Evolutionary conservation across 2,797 vertebrate species (phyloP).

Genomic region (Acipenser transmontanus): DNA sequence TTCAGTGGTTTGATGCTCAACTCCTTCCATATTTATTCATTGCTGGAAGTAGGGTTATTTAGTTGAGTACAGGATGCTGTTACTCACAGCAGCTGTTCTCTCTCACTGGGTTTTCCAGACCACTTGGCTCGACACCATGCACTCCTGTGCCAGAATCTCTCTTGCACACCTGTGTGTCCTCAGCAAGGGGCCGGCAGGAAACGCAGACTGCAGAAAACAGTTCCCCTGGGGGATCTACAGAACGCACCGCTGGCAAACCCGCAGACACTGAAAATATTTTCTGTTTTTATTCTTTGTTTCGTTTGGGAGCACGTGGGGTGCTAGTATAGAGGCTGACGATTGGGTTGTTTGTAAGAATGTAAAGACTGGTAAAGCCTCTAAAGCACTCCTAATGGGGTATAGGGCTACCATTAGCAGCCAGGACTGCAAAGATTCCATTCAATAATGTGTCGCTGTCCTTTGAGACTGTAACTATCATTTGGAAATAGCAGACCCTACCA

Average conservation of each 20-base stretch:
- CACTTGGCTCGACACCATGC: slow-evolving; percentile 13
- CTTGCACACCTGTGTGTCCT: neutral
- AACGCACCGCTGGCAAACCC: neutral
- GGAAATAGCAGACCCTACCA: no score
- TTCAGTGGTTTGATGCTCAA: no score
- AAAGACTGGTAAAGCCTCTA: no score
- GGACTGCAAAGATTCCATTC: no score
- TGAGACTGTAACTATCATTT: no score
- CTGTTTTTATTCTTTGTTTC: slow-evolving; percentile 5
- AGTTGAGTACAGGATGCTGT: neutral
- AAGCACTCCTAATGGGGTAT: no score
- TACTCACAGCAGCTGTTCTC: neutral
- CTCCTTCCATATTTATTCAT: no score
- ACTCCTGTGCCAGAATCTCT: neutral
- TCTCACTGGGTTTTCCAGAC: neutral
- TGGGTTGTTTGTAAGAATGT: no score
- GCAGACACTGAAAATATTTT: neutral
- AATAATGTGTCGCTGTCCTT: no score
- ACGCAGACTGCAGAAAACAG: neutral
- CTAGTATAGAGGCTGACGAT: no score
- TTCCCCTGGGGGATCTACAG: neutral
- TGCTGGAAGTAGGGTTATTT: no score
- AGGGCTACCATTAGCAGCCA: no score
- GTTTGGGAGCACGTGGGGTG: neutral
- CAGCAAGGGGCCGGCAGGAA: neutral